A percentile compares a stretch with the other conserved stretches of the same genome.
Evolutionary conservation across 2,113 vertebrate genomes (phyloP).

Genomic region (Pterophyllum scalare): DNA sequence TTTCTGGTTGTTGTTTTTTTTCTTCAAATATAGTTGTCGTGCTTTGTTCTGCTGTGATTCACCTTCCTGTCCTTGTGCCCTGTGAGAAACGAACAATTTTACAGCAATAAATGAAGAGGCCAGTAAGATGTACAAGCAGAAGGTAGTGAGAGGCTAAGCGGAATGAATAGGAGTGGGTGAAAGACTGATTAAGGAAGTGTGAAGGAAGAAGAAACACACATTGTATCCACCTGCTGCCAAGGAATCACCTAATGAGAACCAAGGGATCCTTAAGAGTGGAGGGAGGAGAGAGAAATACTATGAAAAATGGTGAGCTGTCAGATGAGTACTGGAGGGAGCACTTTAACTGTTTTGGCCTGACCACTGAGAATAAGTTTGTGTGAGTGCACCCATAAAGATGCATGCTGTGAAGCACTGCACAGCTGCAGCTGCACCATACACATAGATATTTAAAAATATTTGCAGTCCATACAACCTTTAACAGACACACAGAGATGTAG

Average conservation of each 20-base stretch:
- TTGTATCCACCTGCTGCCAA: slow-evolving; percentile 47
- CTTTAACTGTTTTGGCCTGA: slow-evolving; percentile 58
- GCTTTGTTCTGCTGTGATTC: slow-evolving; percentile 11
- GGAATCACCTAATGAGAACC: slow-evolving; percentile 57
- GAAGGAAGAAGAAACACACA: slow-evolving; percentile 29
- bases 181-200: slow-evolving; percentile 44
- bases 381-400: slow-evolving; percentile 15
- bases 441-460: not conserved
- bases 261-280: slow-evolving; percentile 32
- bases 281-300: slow-evolving; percentile 16
- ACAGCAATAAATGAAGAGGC: not conserved
- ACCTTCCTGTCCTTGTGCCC: not conserved
- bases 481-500: slow-evolving; percentile 28
- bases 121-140: slow-evolving; percentile 18
- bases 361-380: slow-evolving; percentile 25
- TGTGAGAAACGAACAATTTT: not conserved
- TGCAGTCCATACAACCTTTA: not conserved
- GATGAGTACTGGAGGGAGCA: slow-evolving; percentile 36
- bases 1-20: slow-evolving; percentile 9
- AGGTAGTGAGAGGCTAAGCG: slow-evolving; percentile 11
- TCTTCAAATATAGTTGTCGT: not conserved
- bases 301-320: slow-evolving; percentile 61
- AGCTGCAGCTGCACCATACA: slow-evolving; percentile 13
- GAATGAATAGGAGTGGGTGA: slow-evolving; percentile 5
- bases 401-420: slow-evolving; percentile 23